Evolutionary conservation across 2,888 invertebrate genomes (phyloP).

Genomic region (Heliconius ethilla): DNA sequence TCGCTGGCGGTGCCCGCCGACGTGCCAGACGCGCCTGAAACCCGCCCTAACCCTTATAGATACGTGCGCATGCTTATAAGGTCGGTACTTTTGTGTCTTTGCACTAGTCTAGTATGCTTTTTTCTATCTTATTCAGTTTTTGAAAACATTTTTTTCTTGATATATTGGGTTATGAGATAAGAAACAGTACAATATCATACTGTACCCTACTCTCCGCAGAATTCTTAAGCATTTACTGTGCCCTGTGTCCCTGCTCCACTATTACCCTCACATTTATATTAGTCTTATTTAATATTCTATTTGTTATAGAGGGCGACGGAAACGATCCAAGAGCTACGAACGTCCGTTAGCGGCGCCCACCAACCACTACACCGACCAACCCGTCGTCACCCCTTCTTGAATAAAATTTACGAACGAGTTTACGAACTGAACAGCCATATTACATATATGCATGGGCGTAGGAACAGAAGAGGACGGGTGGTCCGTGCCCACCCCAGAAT

Average conservation of each 20-base stretch:
- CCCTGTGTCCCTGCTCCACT: no score
- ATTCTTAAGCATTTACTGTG: no score
- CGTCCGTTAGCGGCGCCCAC: constrained; percentile 56
- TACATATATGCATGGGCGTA: no score
- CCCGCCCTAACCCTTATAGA: constrained; percentile 46
- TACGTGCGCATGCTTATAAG: constrained; percentile 60
- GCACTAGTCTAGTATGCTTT: no score
- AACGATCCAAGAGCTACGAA: constrained; percentile 61
- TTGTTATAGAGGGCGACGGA: constrained; percentile 59
- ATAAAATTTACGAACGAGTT: not conserved
- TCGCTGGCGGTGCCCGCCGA: constrained; percentile 56
- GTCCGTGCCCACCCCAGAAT: no score
- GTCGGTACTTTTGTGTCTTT: constrained; percentile 45
- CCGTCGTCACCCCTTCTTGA: constrained; percentile 45
- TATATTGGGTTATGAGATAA: not conserved
- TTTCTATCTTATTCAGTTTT: not conserved
- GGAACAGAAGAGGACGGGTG: no score
- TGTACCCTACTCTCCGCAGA: no score
- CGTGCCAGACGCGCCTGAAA: constrained; percentile 34
- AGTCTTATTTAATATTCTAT: not conserved
- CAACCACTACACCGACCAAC: constrained; percentile 69
- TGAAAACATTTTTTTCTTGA: not conserved
- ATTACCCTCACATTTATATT: not conserved
- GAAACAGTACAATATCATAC: not conserved
- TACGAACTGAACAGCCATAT: not conserved